Evolutionary conservation across 2,797 vertebrate genomes (phyloP), one percentile per base, ranked within the genome.

Genomic region (Argentina silus): DNA sequence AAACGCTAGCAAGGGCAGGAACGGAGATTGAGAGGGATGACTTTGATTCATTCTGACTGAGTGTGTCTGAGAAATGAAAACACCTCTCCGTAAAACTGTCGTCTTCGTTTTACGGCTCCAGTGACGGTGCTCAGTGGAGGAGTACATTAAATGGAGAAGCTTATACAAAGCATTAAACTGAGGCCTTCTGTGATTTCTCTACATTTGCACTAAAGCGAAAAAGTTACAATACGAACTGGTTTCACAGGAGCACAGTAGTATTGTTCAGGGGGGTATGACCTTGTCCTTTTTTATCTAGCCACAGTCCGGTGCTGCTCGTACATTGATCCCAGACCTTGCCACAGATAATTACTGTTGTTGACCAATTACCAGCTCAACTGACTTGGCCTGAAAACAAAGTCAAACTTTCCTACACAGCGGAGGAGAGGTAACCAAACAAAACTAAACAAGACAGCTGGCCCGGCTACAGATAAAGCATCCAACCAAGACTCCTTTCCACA

Each of bases 21-120:
- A 78, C 72, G 72, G 55, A 79, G 75, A 84, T 70, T 71, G 78
- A 84, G 64, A 59, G 68, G 70, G 81, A 21, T 74, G 75, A 83
- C 78, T 84, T 79, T 84, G 82, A 91, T 87, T 85, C 63, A 71
- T 70, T 83, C 69, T 80, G 88, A 91, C 79, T 75, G 81, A 69
- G 71, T 27, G 66, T 74, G 84, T 82, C 74, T 79, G 77, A 88
- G 84, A 90, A 89, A 78, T 82, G 61, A 88, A 86, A 86, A 77
- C 60, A 76, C 62, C 70, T 82, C 67, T 74, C 55, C 80, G 65
- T 71, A 62, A 85, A 83, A 83, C 72, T 80, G 85, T 85, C 77
- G 78, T 84, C 85, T 83, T 75, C 10, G 42, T 78, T 82, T 78
- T 53, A 50, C 69, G 76, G 77, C 78, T 80, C 72, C 73, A 73